phyloP scores from a whole-genome alignment of 53 echinoderm and acorn worm genomes.

The Arbacia lixula region DNA sequence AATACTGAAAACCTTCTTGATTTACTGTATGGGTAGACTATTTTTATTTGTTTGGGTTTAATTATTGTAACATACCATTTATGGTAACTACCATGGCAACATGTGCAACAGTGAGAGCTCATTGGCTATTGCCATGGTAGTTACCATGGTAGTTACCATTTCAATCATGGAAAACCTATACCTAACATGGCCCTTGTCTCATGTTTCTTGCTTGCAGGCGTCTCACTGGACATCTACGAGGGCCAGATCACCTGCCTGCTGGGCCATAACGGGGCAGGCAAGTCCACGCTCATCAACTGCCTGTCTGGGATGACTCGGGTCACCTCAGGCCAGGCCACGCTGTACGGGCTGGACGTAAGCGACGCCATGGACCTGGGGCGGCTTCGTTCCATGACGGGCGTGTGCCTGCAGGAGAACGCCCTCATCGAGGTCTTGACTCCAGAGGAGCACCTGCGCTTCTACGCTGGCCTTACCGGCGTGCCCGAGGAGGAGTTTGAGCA shows the following conservation, averaged over 20 bases:
- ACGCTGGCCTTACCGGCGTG: conserved; percentile 77
- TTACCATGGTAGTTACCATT: too few relatives aligned
- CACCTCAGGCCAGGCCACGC: conserved; percentile 62
- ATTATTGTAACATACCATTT: too few relatives aligned
- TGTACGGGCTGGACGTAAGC: conserved; percentile 67
- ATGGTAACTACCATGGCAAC: too few relatives aligned
- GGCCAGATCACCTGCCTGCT: conserved; percentile 83
- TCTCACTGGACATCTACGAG: conserved; percentile 81
- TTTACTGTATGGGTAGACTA: too few relatives aligned
- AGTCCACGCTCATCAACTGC: conserved; percentile 75
- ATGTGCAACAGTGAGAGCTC: too few relatives aligned
- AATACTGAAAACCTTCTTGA: too few relatives aligned
- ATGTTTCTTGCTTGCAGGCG: too few relatives aligned
- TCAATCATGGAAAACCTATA: too few relatives aligned
- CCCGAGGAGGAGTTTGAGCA: conserved; percentile 56
- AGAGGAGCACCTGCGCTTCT: conserved; percentile 71
- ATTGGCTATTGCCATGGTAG: too few relatives aligned
- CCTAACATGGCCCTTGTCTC: too few relatives aligned
- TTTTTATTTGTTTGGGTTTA: too few relatives aligned
- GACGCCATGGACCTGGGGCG: conserved; percentile 60
- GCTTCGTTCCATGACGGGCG: conserved; percentile 67
- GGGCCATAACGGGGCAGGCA: conserved; percentile 84
- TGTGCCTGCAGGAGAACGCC: conserved; percentile 81
- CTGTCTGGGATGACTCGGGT: conserved; percentile 68
- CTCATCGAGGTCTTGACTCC: conserved; percentile 68